These are phyloP conservation scores for Ariopsis seemanni DNA, from an alignment of 2,113 vertebrate species.

Conservation along the genomic window DNA sequence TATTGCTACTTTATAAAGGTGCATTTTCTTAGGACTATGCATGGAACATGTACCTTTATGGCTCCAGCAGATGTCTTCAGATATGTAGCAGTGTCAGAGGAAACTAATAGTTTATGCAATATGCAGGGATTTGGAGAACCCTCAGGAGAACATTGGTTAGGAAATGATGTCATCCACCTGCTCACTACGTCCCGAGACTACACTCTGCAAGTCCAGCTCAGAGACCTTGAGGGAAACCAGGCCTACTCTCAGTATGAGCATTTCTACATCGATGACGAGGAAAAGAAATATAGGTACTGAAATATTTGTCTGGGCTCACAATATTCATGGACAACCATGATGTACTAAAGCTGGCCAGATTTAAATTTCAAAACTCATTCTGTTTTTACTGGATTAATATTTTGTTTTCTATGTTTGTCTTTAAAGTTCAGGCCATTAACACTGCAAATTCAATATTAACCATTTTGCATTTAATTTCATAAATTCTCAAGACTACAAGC, in stretches of 20 bases:
- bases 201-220: constrained; percentile 73
- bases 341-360: not conserved
- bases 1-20: not conserved
- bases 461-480: not conserved
- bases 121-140: constrained; percentile 79
- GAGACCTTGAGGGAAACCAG: constrained; percentile 74
- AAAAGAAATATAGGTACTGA: constrained; percentile 77
- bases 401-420: not conserved
- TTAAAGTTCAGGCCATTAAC: not conserved
- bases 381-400: not conserved
- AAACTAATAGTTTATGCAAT: constrained; percentile 26
- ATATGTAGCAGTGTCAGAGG: constrained; percentile 8
- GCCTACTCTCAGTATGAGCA: constrained; percentile 75
- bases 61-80: constrained; percentile 18
- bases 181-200: constrained; percentile 73
- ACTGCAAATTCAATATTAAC: not conserved
- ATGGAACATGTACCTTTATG: not conserved
- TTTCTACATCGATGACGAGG: constrained; percentile 75
- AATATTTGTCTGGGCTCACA: not conserved
- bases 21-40: constrained; percentile 13
- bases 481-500: not conserved
- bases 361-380: not conserved
- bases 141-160: constrained; percentile 80
- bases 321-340: not conserved
- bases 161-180: constrained; percentile 79